Conservation (phyloP, 2,113 vertebrate genomes). For the Terrapene triunguis region DNA sequence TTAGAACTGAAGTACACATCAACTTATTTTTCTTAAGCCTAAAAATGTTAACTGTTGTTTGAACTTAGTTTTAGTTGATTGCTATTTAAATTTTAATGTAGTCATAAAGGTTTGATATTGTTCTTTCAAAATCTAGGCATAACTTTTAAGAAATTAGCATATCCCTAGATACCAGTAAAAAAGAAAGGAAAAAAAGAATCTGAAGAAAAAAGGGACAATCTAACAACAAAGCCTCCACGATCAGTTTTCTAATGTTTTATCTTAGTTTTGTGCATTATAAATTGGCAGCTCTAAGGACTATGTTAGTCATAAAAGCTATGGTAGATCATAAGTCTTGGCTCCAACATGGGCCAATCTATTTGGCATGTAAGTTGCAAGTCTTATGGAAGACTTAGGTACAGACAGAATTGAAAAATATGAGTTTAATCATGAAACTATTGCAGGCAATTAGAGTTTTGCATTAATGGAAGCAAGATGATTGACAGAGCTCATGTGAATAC, state of each 20-base stretch:
- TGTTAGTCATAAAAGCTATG: neutral
- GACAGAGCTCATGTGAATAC: neutral
- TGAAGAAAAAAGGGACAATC: neutral
- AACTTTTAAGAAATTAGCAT: constrained; percentile 38
- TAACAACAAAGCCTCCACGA: neutral
- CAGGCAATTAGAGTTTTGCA: neutral
- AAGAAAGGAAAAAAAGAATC: neutral
- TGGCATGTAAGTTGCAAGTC: neutral
- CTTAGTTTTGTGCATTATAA: neutral
- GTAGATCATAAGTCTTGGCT: neutral
- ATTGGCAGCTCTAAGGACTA: neutral
- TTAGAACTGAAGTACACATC: neutral
- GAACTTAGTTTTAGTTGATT: neutral
- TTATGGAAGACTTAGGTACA: neutral
- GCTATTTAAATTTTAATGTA: constrained; percentile 29
- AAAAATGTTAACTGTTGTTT: neutral
- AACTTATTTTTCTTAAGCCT: neutral
- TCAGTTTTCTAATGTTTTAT: neutral
- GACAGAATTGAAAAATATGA: neutral
- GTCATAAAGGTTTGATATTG: constrained; percentile 8
- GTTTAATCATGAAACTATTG: rapidly evolving
- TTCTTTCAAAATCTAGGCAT: constrained; percentile 17
- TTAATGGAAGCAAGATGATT: neutral
- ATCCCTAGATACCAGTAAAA: neutral
- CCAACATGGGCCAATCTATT: neutral